A percentile compares a stretch with the other conserved stretches of the same genome.
These are phyloP conservation scores for Desmophyllum pertusum DNA, from an alignment of 92 coral and sea anemone species.

Conservation along the genomic window DNA sequence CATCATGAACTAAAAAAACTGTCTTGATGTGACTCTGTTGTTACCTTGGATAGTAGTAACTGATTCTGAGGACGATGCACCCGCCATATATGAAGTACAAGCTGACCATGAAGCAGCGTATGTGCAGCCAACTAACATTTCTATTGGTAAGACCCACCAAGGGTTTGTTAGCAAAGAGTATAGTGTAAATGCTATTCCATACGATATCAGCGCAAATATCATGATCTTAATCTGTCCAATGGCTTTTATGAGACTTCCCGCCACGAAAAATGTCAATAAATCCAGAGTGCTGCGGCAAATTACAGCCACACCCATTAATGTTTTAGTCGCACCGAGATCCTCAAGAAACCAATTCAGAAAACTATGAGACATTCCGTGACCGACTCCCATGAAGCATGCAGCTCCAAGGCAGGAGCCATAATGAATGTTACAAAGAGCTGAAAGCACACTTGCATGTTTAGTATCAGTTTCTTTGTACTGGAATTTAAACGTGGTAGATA, in stretches of 20 bases:
- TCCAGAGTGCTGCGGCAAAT: constrained; percentile 85
- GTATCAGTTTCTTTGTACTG: constrained; percentile 75
- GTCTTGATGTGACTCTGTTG: neutral
- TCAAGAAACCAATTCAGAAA: constrained; percentile 97
- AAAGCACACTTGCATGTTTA: constrained; percentile 63
- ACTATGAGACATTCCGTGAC: constrained; percentile 94
- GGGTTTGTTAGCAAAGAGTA: constrained; percentile 87
- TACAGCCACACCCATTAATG: constrained; percentile 95
- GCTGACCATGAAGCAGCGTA: constrained; percentile 99
- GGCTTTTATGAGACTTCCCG: constrained; percentile 83
- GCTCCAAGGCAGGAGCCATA: constrained; percentile 93
- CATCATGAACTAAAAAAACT: neutral
- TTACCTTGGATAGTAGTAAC: constrained; percentile 97
- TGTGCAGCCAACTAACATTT: constrained; percentile 87
- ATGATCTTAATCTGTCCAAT: constrained; percentile 91
- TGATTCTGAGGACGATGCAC: constrained; percentile 90
- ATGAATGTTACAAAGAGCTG: constrained; percentile 82
- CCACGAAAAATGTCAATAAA: constrained; percentile 86
- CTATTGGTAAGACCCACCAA: constrained; percentile 93
- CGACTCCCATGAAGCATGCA: constrained; percentile 96
- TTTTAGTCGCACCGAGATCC: constrained; percentile 94
- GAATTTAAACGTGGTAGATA: constrained; percentile 86
- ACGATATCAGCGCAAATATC: constrained; percentile 74
- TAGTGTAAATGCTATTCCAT: constrained; percentile 76
- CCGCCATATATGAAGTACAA: constrained; percentile 94